Conservation (phyloP, 2,888 invertebrate species). For the Idaea aversata region DNA sequence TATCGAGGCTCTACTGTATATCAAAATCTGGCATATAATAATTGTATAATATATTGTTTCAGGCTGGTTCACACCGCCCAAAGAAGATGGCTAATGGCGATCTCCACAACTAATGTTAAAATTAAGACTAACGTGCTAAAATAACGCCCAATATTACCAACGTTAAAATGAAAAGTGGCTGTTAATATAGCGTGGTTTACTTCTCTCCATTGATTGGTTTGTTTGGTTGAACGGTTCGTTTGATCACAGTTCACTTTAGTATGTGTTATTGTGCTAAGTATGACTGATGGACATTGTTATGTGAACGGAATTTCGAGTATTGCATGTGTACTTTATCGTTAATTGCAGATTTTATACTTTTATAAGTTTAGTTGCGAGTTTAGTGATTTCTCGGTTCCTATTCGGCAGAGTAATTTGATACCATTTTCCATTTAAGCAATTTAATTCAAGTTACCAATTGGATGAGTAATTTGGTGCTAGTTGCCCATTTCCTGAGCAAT, state of each 20-base stretch:
- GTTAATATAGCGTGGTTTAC: constrained; percentile 43
- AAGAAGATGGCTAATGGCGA: constrained; percentile 90
- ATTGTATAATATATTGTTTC: constrained; percentile 45
- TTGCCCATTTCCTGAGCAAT: not conserved
- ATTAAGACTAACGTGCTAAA: constrained; percentile 68
- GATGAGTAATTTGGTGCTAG: not conserved
- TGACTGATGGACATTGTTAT: constrained; percentile 47
- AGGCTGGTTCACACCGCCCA: constrained; percentile 96
- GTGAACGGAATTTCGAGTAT: constrained; percentile 51
- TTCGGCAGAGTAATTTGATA: not conserved
- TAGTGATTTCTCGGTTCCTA: not conserved
- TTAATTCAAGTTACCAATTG: not conserved
- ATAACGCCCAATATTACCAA: constrained; percentile 59
- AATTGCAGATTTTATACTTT: constrained; percentile 40
- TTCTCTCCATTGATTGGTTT: constrained; percentile 39
- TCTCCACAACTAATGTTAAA: constrained; percentile 39
- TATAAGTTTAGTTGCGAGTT: not conserved
- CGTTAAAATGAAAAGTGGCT: constrained; percentile 57
- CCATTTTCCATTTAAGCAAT: not conserved
- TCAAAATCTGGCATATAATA: not conserved
- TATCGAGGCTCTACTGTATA: no score
- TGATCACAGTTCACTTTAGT: constrained; percentile 37
- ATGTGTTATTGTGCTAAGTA: constrained; percentile 53
- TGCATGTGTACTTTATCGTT: constrained; percentile 63
- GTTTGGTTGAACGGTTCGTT: constrained; percentile 47